These are phyloP conservation scores for Phyllopteryx taeniolatus DNA, from an alignment of 2,113 vertebrate species.

Conservation along the genomic window DNA sequence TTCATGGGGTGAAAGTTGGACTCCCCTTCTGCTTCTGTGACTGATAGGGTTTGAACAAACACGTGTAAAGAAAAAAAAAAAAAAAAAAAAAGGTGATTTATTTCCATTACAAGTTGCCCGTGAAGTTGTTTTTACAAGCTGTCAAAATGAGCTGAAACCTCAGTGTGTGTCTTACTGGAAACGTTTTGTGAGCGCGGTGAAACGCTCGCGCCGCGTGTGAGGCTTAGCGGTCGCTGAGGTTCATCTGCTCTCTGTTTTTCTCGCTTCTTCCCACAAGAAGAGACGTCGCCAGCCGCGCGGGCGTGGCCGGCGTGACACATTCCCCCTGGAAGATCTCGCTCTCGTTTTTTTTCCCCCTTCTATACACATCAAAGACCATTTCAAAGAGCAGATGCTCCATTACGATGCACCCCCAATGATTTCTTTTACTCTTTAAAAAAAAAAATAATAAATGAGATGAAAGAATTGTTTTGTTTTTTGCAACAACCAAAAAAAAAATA, in stretches of 20 bases:
- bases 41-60: neutral
- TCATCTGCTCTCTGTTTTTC: neutral
- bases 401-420: neutral
- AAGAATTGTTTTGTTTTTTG: neutral
- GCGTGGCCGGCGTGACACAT: conserved; percentile 1
- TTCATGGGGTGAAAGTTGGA: neutral
- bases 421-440: neutral
- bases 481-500: too few relatives aligned
- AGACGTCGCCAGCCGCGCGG: neutral
- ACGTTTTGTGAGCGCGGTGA: neutral
- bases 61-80: neutral
- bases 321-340: neutral
- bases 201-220: neutral
- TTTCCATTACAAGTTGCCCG: neutral
- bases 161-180: neutral
- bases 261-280: neutral
- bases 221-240: conserved; percentile 1
- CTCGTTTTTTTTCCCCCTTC: too few relatives aligned
- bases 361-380: neutral
- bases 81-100: neutral
- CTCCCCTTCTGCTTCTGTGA: neutral
- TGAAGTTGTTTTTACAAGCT: neutral
- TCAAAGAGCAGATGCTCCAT: neutral
- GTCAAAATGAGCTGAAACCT: conserved; percentile 1
- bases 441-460: neutral